phyloP scores from a whole-genome alignment of 2,888 invertebrate genomes.

The Geophilus truncorum region DNA sequence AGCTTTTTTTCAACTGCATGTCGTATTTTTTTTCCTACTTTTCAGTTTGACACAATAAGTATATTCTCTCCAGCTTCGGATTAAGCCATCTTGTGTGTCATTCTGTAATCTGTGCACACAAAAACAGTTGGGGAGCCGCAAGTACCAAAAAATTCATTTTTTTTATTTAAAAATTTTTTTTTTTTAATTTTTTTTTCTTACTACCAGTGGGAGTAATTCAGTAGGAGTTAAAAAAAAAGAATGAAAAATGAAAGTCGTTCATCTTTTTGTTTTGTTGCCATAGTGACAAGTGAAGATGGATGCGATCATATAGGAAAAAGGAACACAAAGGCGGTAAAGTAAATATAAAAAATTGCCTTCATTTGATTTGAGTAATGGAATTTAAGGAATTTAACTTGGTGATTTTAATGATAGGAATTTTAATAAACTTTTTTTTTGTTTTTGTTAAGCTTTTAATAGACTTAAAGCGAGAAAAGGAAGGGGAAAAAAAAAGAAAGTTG shows the following conservation, averaged over 20 bases:
- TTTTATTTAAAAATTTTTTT: not conserved
- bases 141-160: too few species aligned
- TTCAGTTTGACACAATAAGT: not conserved
- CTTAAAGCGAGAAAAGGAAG: not conserved
- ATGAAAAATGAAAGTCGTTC: not conserved
- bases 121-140: not conserved
- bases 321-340: not conserved
- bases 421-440: not conserved
- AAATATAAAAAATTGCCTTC: not conserved
- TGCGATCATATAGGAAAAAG: not conserved
- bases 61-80: not conserved
- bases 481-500: not conserved
- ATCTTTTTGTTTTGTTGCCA: not conserved
- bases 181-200: not conserved
- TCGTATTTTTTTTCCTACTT: not conserved
- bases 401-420: not conserved
- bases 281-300: slow-evolving; percentile 7
- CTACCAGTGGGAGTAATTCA: slow-evolving; percentile 12
- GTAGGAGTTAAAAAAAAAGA: not conserved
- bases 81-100: not conserved
- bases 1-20: not conserved
- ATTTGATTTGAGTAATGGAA: not conserved
- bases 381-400: not conserved
- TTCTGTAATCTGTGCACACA: not conserved
- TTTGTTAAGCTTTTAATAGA: not conserved